Conservation (phyloP, 1,140 invertebrate species). For the Drosophila carrolli region DNA sequence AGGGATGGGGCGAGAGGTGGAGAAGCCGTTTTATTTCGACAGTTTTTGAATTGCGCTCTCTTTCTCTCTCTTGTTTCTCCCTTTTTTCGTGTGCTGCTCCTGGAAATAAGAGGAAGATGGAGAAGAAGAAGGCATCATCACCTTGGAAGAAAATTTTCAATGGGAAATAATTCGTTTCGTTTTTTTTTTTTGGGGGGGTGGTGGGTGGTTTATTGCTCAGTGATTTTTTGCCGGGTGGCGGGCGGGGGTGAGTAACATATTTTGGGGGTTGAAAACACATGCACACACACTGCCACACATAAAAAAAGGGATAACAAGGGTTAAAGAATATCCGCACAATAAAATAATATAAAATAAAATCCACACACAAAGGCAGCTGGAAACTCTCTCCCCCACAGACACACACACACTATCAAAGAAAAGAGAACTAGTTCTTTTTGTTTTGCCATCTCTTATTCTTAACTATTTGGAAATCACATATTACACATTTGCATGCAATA, state of each 20-base stretch:
- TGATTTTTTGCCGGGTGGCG: slow-evolving; percentile 40
- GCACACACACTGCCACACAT: slow-evolving; percentile 17
- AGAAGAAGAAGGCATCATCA: slow-evolving; percentile 34
- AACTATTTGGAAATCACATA: not conserved
- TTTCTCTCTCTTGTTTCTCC: slow-evolving; percentile 31
- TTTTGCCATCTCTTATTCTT: not conserved
- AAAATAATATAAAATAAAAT: slow-evolving; percentile 27
- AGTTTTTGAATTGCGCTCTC: slow-evolving; percentile 71
- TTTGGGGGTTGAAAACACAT: slow-evolving; percentile 68
- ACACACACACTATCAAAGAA: not conserved
- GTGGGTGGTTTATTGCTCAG: slow-evolving; percentile 36
- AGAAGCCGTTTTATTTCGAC: slow-evolving; percentile 80
- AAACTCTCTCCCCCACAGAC: slow-evolving; percentile 34
- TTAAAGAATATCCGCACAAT: slow-evolving; percentile 36
- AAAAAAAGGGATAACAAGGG: slow-evolving; percentile 62
- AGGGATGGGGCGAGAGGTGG: slow-evolving; percentile 3
- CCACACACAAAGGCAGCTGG: slow-evolving; percentile 46
- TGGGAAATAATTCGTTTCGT: slow-evolving; percentile 28
- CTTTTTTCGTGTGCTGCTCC: slow-evolving; percentile 39
- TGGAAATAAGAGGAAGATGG: slow-evolving; percentile 27
- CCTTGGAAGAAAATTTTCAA: slow-evolving; percentile 43
- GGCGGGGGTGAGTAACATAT: slow-evolving; percentile 10
- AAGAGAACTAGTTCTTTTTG: slow-evolving; percentile 11
- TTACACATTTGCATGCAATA: not conserved
- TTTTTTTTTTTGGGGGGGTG: slow-evolving; percentile 3